A percentile compares a stretch with the other conserved stretches of the same genome.
phyloP scores from a whole-genome alignment of 1,140 invertebrate species.

The Dolichoris vasculosae region DNA sequence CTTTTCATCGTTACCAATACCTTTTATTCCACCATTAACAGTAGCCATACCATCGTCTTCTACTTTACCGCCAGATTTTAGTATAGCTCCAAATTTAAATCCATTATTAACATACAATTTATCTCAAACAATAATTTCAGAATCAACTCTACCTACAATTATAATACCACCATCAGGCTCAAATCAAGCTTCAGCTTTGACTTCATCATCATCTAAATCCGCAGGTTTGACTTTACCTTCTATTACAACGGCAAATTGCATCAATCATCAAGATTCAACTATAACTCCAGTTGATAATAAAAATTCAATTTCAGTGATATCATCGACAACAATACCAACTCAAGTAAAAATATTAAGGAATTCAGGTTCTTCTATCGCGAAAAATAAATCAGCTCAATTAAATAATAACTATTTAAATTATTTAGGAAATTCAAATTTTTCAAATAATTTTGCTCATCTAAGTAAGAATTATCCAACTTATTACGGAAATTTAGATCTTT shows the following conservation, averaged over 20 bases:
- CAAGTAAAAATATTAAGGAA: neutral
- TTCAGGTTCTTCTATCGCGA: neutral
- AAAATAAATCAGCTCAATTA: neutral
- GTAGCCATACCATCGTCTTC: neutral
- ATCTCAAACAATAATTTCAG: neutral
- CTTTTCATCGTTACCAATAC: neutral
- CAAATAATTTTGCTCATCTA: neutral
- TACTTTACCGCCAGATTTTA: neutral
- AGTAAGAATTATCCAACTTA: conserved; percentile 1
- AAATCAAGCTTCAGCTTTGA: neutral
- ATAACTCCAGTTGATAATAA: too few relatives aligned
- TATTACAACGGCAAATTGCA: too few relatives aligned
- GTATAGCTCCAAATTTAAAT: neutral
- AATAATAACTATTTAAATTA: neutral
- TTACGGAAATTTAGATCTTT: neutral
- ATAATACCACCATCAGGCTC: neutral
- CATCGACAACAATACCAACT: neutral
- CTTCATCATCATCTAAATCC: neutral
- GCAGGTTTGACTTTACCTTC: too few relatives aligned
- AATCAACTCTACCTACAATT: neutral
- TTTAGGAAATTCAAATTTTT: neutral
- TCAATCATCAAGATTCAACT: too few relatives aligned
- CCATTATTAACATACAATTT: neutral
- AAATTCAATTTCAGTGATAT: neutral
- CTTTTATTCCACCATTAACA: neutral